Evolutionary conservation across 2,888 invertebrate genomes (phyloP).

Genomic region (Ernsta delagoae): DNA sequence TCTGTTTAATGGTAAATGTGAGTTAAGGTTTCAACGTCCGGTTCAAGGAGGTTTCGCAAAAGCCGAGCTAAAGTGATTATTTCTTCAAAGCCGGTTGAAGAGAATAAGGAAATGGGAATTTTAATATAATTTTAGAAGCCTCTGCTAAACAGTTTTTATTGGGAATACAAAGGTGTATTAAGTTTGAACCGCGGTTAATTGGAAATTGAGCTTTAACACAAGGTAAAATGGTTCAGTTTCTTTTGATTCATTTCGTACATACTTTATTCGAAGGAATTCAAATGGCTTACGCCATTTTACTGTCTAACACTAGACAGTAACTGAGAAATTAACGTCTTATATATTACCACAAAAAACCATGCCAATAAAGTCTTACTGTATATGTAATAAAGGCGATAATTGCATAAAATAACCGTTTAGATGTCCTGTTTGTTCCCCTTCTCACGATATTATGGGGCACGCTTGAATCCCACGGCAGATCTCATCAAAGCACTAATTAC

Average conservation of each 20-base stretch:
- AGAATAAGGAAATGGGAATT: conserved; percentile 20
- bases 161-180: neutral
- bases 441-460: conserved; percentile 1
- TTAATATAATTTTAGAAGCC: conserved; percentile 19
- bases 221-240: neutral
- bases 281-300: no score
- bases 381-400: no score
- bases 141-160: neutral
- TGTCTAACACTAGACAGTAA: no score
- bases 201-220: neutral
- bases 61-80: conserved; percentile 23
- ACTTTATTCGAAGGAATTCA: no score
- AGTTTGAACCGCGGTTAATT: neutral
- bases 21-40: conserved; percentile 15
- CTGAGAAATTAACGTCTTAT: no score
- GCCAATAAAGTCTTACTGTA: no score
- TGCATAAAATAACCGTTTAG: neutral
- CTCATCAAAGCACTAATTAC: conserved; percentile 24
- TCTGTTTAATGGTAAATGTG: neutral
- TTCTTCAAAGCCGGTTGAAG: conserved; percentile 13
- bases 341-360: no score
- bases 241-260: no score
- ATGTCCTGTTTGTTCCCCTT: neutral
- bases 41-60: conserved; percentile 1
- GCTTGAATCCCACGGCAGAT: conserved; percentile 13